Conservation (phyloP, 2,797 vertebrate species). For the Rhinophrynus dorsalis region DNA sequence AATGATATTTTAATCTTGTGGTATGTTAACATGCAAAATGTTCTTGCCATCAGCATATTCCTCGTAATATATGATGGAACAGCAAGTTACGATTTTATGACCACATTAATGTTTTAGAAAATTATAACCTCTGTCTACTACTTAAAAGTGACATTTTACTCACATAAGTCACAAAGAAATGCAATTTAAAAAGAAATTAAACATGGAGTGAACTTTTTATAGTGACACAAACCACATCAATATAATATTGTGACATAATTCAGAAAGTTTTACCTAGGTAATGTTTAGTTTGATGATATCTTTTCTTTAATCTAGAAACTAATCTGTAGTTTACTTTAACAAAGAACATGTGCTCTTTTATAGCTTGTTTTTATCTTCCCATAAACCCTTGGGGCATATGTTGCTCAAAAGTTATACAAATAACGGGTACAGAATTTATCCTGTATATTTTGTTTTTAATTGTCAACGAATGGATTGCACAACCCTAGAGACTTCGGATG, state of each 20-base stretch:
- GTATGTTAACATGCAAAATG: constrained; percentile 39
- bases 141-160: constrained; percentile 42
- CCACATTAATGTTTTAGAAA: constrained; percentile 36
- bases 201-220: constrained; percentile 12
- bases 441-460: too few species aligned
- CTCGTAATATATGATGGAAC: constrained; percentile 32
- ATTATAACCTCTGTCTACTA: constrained; percentile 32
- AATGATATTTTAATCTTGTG: constrained; percentile 45
- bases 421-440: too few species aligned
- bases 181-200: constrained; percentile 38
- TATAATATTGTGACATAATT: constrained; percentile 7
- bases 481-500: too few species aligned
- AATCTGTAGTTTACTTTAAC: background rate
- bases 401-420: too few species aligned
- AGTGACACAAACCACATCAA: constrained; percentile 6
- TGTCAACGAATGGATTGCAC: too few species aligned
- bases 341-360: background rate
- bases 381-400: too few species aligned
- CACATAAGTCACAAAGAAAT: constrained; percentile 36
- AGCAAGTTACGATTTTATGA: constrained; percentile 24
- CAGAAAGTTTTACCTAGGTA: constrained; percentile 2
- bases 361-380: background rate
- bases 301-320: background rate
- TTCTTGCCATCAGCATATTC: constrained; percentile 40
- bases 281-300: constrained; percentile 1